Evolutionary conservation across 1,140 invertebrate genomes (phyloP), one percentile per base, ranked within the genome.

Genomic region (Maconellicoccus hirsutus): DNA sequence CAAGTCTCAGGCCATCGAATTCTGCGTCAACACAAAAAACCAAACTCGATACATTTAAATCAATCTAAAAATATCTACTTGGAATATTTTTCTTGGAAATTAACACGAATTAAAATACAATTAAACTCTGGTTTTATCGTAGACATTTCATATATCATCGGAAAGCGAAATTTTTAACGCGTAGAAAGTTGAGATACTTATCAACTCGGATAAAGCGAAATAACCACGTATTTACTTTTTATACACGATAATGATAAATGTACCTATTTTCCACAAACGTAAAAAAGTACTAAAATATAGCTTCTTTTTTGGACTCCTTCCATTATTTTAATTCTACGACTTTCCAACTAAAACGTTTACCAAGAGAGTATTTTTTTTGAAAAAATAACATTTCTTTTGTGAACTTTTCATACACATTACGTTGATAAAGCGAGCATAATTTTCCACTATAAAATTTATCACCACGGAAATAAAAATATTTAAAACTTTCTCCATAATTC

Each of bases 111-210:
- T 52, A 52, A 3, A 52, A 52, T 8, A 52, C n/a, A 52, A 52
- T 52, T 52, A 52, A 3, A 16, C 6, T 52, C 16, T 52, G 12
- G 42, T 52, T 19, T 52, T 16, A 3, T 19, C n/a, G 6, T n/a
- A n/a, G 16, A 52, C 42, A 52, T 52, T 52, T 52, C 12, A 33
- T 33, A 52, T 52, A 52, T 16, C n/a, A 52, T 52, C 42, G n/a
- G 42, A 52, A 52, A 52, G n/a, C 42, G 42, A 52, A 19, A 52
- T 52, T 52, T 52, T 52, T 52, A 16, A 52, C n/a, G n/a, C 42
- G 42, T 52, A 52, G 42, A 52, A 52, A 52, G 42, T 52, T 52
- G 42, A 52, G 42, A 52, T 52, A 52, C 42, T 52, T 52, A 52
- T 52, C 42, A 52, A 52, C 42, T 33, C 29, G 29, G n/a, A 52